Conservation (phyloP, 2,888 invertebrate genomes). For the Druceiella hillmani region DNA sequence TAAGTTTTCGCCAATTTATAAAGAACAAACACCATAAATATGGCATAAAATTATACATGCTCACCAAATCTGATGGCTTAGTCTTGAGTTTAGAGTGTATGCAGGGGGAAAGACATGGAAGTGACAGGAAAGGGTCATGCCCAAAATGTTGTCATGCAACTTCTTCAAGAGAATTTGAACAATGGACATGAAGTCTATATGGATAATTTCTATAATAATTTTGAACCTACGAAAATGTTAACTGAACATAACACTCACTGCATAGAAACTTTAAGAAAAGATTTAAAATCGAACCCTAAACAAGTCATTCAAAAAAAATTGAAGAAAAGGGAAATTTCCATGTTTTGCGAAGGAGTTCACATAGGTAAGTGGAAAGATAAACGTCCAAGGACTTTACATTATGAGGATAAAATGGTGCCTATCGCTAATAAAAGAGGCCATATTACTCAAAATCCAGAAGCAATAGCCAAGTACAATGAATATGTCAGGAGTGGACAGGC, state of each 20-base stretch:
- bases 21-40: background rate
- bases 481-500: too few relatives aligned
- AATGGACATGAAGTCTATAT: constrained; percentile 1
- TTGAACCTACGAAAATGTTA: background rate
- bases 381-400: too few relatives aligned
- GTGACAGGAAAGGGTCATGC: constrained; percentile 1
- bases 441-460: too few relatives aligned
- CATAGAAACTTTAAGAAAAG: background rate
- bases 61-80: background rate
- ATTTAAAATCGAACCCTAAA: too few relatives aligned
- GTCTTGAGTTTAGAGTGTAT: constrained; percentile 1
- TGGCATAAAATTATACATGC: background rate
- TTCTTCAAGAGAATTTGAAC: background rate
- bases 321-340: too few relatives aligned
- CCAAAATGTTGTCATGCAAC: too few relatives aligned
- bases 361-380: too few relatives aligned
- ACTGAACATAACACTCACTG: background rate
- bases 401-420: too few relatives aligned
- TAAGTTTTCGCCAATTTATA: background rate
- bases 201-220: background rate
- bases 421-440: too few relatives aligned
- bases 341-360: too few relatives aligned
- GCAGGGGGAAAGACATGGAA: background rate
- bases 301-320: too few relatives aligned
- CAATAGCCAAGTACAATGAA: too few relatives aligned